Percentiles rank a stretch among this genome's conserved stretches.
These are phyloP conservation scores for Biston betularia DNA, from an alignment of 2,888 invertebrate genomes.

Conservation along the genomic window DNA sequence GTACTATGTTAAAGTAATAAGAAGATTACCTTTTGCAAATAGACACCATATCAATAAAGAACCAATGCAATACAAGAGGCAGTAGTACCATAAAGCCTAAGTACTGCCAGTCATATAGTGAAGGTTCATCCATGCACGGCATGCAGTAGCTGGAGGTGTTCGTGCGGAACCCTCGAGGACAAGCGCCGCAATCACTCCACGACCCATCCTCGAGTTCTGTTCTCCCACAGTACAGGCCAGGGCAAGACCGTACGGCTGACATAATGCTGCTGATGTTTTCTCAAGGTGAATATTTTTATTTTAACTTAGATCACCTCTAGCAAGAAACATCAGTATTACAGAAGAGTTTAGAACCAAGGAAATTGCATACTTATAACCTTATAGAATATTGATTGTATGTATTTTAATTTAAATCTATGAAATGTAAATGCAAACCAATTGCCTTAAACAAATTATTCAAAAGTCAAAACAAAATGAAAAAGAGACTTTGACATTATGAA, in stretches of 20 bases:
- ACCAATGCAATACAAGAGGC: constrained; percentile 95
- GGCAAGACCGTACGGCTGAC: constrained; percentile 87
- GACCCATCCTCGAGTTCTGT: constrained; percentile 87
- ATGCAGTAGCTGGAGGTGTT: constrained; percentile 91
- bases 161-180: constrained; percentile 93
- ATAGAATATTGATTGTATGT: too few species aligned
- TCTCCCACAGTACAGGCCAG: constrained; percentile 94
- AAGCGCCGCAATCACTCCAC: constrained; percentile 94
- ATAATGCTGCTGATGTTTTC: constrained; percentile 52
- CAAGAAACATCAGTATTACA: not conserved
- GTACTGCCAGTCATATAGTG: constrained; percentile 97
- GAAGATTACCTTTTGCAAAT: constrained; percentile 88
- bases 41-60: constrained; percentile 95
- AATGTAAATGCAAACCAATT: not conserved
- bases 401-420: not conserved
- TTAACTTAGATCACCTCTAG: not conserved
- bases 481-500: too few species aligned
- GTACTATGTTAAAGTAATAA: not conserved
- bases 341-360: not conserved
- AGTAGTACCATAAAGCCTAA: constrained; percentile 97
- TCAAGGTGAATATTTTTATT: not conserved
- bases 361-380: not conserved
- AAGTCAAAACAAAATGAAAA: too few species aligned
- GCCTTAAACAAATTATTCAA: too few species aligned
- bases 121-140: constrained; percentile 90